Conservation (phyloP, 2,888 invertebrate genomes). For the Trichogramma dendrolimi region DNA sequence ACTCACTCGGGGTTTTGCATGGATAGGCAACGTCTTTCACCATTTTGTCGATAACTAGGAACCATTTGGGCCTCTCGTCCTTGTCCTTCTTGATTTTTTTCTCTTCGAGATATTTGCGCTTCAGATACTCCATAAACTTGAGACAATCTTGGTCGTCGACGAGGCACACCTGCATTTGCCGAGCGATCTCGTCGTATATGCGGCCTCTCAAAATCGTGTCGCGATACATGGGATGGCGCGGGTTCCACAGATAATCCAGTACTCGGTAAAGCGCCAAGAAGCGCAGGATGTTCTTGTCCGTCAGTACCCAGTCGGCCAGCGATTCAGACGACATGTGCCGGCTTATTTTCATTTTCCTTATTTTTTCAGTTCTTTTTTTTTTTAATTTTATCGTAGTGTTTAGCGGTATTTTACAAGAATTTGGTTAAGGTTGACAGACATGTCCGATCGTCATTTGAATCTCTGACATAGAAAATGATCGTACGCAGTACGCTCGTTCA, state of each 20-base stretch:
- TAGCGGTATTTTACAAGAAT: no score
- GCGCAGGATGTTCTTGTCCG: conserved; percentile 25
- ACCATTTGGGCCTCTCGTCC: conserved; percentile 10
- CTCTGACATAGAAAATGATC: no score
- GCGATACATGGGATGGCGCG: background rate
- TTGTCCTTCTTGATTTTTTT: background rate
- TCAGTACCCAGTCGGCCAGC: background rate
- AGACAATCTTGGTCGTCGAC: conserved; percentile 13
- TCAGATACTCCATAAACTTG: conserved; percentile 18
- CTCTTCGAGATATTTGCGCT: conserved; percentile 13
- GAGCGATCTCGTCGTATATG: conserved; percentile 18
- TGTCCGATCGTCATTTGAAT: no score
- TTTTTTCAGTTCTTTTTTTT: no score
- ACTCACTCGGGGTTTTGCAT: no score
- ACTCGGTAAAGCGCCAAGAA: conserved; percentile 20
- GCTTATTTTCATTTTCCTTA: no score
- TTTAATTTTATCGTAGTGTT: no score
- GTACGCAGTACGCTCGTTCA: no score
- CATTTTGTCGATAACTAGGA: conserved; percentile 1
- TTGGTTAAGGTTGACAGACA: no score
- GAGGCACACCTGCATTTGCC: conserved; percentile 12
- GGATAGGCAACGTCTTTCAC: background rate
- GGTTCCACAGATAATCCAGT: conserved; percentile 24
- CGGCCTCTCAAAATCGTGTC: conserved; percentile 3
- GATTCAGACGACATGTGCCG: no score